Evolutionary conservation across 1,140 invertebrate species (phyloP).

Genomic region (Leptinotarsa lineolata): DNA sequence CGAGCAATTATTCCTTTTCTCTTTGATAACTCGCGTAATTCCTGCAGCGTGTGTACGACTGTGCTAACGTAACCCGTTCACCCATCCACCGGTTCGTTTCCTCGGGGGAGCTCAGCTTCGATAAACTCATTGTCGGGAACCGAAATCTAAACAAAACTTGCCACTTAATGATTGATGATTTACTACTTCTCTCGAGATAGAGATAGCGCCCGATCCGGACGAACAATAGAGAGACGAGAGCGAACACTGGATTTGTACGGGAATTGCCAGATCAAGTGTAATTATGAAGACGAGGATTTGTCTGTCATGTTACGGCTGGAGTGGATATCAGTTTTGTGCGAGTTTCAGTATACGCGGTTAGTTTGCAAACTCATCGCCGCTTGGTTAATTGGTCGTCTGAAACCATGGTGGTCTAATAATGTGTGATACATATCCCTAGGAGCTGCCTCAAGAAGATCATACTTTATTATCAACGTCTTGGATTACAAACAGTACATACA

Average conservation of each 20-base stretch:
- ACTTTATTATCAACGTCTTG: no score
- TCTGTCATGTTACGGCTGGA: background rate
- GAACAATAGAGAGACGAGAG: conserved; percentile 28
- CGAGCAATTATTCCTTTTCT: conserved; percentile 8
- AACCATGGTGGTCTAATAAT: no score
- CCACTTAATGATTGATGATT: conserved; percentile 41
- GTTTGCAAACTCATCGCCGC: no score
- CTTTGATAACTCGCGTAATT: conserved; percentile 5
- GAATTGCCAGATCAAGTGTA: conserved; percentile 8
- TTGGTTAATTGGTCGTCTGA: no score
- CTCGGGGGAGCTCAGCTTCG: conserved; percentile 14
- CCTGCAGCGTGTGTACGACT: conserved; percentile 4
- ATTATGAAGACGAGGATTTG: conserved; percentile 3
- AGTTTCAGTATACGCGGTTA: background rate
- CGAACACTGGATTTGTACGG: background rate
- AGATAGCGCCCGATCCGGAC: conserved; percentile 29
- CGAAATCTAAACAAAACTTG: conserved; percentile 38
- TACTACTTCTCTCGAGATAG: conserved; percentile 24
- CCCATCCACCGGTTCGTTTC: background rate
- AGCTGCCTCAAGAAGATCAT: no score
- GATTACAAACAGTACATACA: no score
- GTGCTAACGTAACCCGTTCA: background rate
- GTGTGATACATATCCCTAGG: no score
- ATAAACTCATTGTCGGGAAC: conserved; percentile 34
- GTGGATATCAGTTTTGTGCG: background rate